Percentiles rank a stretch among this genome's conserved stretches.
These are phyloP conservation scores for Diplosoma virens DNA, from an alignment of 23 tunicate genomes.

Conservation along the genomic window DNA sequence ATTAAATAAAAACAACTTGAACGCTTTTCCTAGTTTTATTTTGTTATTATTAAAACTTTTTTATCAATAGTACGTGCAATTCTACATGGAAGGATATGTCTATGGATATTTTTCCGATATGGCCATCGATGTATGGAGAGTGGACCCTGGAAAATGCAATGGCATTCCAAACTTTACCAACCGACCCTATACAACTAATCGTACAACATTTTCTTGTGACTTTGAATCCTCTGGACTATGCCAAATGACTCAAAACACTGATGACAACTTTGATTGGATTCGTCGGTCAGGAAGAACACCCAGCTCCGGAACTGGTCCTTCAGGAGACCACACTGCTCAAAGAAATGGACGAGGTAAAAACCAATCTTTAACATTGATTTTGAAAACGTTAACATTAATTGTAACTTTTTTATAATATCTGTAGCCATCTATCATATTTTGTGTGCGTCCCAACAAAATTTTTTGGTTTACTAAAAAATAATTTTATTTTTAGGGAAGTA, in stretches of 20 bases:
- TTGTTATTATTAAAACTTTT: too few relatives aligned
- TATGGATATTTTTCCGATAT: constrained; percentile 44
- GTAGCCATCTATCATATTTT: background rate
- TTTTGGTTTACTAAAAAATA: background rate
- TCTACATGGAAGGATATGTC: constrained; percentile 37
- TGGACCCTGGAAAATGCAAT: too few relatives aligned
- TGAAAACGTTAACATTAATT: background rate
- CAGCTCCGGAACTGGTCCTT: constrained; percentile 76
- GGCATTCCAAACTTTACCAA: background rate
- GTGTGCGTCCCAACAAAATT: background rate
- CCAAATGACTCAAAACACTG: constrained; percentile 44
- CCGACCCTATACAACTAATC: background rate
- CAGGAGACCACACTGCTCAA: constrained; percentile 52
- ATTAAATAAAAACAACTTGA: too few relatives aligned
- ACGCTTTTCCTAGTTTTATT: too few relatives aligned
- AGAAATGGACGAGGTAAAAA: constrained; percentile 29
- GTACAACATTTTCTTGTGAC: constrained; percentile 60
- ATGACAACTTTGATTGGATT: constrained; percentile 74
- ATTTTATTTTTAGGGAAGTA: too few relatives aligned
- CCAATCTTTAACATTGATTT: too few relatives aligned
- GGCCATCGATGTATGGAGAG: constrained; percentile 35
- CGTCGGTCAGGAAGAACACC: constrained; percentile 44
- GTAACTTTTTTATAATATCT: background rate
- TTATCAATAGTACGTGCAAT: constrained; percentile 40
- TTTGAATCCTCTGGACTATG: constrained; percentile 50